These are phyloP conservation scores for Dicranocentrus wangi DNA, from an alignment of 2,888 invertebrate species.

Conservation along the genomic window DNA sequence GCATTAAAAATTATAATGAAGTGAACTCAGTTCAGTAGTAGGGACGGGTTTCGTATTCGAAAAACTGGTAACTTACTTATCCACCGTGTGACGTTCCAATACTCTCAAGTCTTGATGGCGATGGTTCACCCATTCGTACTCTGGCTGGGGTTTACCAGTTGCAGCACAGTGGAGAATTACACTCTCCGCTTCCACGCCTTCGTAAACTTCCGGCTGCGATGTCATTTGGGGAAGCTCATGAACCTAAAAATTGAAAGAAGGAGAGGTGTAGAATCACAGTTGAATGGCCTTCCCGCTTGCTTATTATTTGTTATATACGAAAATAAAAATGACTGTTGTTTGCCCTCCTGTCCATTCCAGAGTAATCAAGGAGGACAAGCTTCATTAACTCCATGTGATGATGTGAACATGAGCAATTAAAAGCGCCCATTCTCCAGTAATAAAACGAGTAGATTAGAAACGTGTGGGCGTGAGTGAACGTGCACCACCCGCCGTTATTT, in stretches of 20 bases:
- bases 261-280: too few relatives aligned
- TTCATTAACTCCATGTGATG: conserved; percentile 9
- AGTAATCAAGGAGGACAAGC: neutral
- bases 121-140: conserved; percentile 81
- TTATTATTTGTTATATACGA: too few relatives aligned
- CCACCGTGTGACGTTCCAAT: conserved; percentile 82
- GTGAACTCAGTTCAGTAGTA: too few relatives aligned
- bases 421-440: conserved; percentile 2
- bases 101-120: conserved; percentile 79
- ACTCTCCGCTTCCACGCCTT: conserved; percentile 87
- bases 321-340: too few relatives aligned
- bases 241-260: conserved; percentile 60
- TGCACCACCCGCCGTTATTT: too few relatives aligned
- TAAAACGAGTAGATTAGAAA: neutral
- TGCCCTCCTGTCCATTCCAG: too few relatives aligned
- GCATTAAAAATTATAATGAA: too few relatives aligned
- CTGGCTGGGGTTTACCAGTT: conserved; percentile 89
- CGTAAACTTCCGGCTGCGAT: conserved; percentile 78
- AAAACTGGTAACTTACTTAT: conserved; percentile 72
- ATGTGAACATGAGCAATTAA: conserved; percentile 14
- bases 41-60: too few relatives aligned
- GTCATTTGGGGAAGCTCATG: conserved; percentile 71
- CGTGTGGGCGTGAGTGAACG: too few relatives aligned
- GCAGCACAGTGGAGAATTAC: conserved; percentile 86
- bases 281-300: too few relatives aligned